A percentile compares a stretch with the other conserved stretches of the same genome.
phyloP scores from a whole-genome alignment of 2,888 invertebrate species.

The Apocheima hispidaria region DNA sequence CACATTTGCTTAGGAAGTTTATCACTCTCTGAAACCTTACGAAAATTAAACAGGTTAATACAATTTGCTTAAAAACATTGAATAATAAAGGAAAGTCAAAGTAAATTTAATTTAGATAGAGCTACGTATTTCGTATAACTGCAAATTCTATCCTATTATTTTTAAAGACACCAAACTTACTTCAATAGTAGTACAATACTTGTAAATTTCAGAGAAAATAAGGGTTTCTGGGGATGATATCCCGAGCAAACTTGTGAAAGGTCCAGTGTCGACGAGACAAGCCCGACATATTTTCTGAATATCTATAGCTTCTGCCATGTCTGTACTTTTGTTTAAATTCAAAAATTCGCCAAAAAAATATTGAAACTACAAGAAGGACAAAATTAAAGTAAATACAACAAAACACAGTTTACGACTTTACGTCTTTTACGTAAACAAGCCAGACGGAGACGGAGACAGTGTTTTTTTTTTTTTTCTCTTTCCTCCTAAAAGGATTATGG shows the following conservation, averaged over 20 bases:
- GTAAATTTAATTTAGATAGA: too few relatives aligned
- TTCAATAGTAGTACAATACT: constrained; percentile 80
- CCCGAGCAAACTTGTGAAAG: constrained; percentile 74
- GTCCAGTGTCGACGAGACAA: constrained; percentile 73
- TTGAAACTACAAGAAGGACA: too few relatives aligned
- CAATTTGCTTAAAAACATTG: too few relatives aligned
- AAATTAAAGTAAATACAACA: not conserved
- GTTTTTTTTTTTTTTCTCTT: too few relatives aligned
- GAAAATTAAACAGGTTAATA: constrained; percentile 41
- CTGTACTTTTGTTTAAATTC: not conserved
- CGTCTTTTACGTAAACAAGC: too few relatives aligned
- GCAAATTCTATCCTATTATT: not conserved
- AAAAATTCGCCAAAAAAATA: too few relatives aligned
- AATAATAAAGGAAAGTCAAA: too few relatives aligned
- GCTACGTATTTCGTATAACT: not conserved
- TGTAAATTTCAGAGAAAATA: constrained; percentile 64
- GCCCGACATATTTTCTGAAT: constrained; percentile 76
- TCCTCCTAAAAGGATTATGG: too few relatives aligned
- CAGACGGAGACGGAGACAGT: too few relatives aligned
- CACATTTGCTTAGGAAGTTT: constrained; percentile 77
- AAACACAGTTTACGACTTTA: not conserved
- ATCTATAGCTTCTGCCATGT: constrained; percentile 65
- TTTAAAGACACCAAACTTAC: constrained; percentile 50
- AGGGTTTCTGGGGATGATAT: constrained; percentile 62
- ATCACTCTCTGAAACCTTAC: constrained; percentile 74